Evolutionary conservation across 1,140 invertebrate genomes (phyloP), one percentile per base, ranked within the genome.

Genomic region (Bradynema listronoti): DNA sequence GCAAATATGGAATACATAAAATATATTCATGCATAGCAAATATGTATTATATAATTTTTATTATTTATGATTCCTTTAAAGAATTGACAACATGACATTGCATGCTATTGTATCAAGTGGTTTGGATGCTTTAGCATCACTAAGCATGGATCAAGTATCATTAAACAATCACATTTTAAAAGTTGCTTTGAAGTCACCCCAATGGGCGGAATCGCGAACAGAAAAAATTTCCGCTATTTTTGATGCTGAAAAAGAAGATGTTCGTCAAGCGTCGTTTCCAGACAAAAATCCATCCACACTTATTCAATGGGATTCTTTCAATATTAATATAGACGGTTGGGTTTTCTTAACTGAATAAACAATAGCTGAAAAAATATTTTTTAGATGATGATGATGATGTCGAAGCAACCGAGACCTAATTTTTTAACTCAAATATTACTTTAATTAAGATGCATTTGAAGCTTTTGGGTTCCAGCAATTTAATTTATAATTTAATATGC

Each of bases 111-210:
- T 77, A n/a, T 47, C 57, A 25, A 61, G 49, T 50, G 76, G 76
- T 16, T 53, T 72, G 24, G 66, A 69, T 22, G 76, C 74, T 11
- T 49, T 77, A 16, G 69, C 74, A 24, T 73, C 76, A 11, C 42
- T 75, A 34, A 78, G 76, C 42, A 74, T 77, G 67, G 76, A 77
- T 54, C 70, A 71, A 29, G 41, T 74, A 22, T 42, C 52, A 24
- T 11, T 74, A 9, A 25, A 50, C 11, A 59, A 60, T 9, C 51
- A 49, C 29, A 43, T 36, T 7, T 16, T 69, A n/a, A 27, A 16
- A 22, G 68, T 73, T 30, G 27, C 51, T 41, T 51, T 70, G 22
- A 29, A 41, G 24, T 52, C 65, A 1, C 34, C 47, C 11, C 34
- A 65, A 39, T 70, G 68, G 68, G 47, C 33, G 19, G 65, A 57